Evolutionary conservation across 2,888 invertebrate species (phyloP), one percentile per base, ranked within the genome.

Genomic region (Glaucopsyche alexis): DNA sequence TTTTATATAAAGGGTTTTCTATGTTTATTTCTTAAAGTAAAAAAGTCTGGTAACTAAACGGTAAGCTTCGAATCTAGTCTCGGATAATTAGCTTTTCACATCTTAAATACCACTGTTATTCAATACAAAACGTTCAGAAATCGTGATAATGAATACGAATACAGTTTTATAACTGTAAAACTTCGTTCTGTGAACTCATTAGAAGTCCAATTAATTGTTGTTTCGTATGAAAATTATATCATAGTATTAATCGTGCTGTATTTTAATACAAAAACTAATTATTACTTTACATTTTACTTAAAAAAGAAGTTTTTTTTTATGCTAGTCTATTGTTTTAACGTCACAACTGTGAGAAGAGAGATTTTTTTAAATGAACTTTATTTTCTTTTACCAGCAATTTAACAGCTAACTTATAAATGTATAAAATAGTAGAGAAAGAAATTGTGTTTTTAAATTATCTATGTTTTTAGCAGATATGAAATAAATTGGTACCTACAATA

Each of bases 121-220:
- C 29, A 60, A 14, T 60, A 60, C 60, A 60, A 60, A 60, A 38
- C 14, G 60, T 60, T 29, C 60, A 60, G 29, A 38, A 38, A 60
- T 60, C 29, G 29, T 60, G 13, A 8, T 60, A 60, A 60, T 60
- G 60, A 60, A 60, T 60, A 29, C 29, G 13, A 60, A 60, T 60
- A 60, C 60, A 60, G 60, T 60, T 60, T 60, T 7, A 13, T 60
- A 60, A 60, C 60, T 60, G 60, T 60, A 60, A 38, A 60, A 60
- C 29, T 60, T 38, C 7, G 60, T 60, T 55, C 60, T 60, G 60
- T 60, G 29, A 60, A 60, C 60, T 60, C 60, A 29, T 60, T 60
- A 60, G 60, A 29, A 60, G 29, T 29, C 60, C 29, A 60, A 60
- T 60, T 60, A 60, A 29, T 60, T 60, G 60, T 60, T 60, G 60